These are phyloP conservation scores for Drosophila villosipedis DNA, from an alignment of 2,888 invertebrate genomes.

Conservation along the genomic window DNA sequence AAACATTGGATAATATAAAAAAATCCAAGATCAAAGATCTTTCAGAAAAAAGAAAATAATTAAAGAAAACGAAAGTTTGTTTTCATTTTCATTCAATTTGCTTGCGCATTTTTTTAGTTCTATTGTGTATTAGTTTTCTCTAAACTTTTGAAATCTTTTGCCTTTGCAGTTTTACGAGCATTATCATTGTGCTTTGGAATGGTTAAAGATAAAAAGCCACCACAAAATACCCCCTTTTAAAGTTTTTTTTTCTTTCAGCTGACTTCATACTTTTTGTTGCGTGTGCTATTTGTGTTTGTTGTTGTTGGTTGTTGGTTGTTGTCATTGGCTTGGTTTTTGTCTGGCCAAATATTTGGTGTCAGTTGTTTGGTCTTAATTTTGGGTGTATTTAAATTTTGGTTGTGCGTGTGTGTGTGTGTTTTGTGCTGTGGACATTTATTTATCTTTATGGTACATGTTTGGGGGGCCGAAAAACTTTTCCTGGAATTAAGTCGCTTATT, in stretches of 20 bases:
- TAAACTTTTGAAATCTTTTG: constrained; percentile 3
- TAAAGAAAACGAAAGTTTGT: constrained; percentile 41
- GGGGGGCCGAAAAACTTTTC: constrained; percentile 46
- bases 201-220: not conserved
- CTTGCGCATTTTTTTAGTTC: constrained; percentile 13
- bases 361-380: constrained; percentile 39
- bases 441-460: constrained; percentile 46
- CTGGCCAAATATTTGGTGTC: constrained; percentile 69
- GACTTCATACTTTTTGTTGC: constrained; percentile 18
- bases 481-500: constrained; percentile 62
- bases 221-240: not conserved
- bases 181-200: constrained; percentile 28
- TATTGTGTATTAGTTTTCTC: constrained; percentile 16
- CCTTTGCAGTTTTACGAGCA: constrained; percentile 49
- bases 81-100: constrained; percentile 29
- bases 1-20: constrained; percentile 20
- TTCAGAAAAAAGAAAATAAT: not conserved
- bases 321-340: constrained; percentile 33
- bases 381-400: constrained; percentile 17
- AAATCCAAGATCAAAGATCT: constrained; percentile 22
- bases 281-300: constrained; percentile 28
- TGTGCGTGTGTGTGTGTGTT: constrained; percentile 8
- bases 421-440: not conserved
- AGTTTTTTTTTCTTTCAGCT: constrained; percentile 31
- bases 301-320: constrained; percentile 35